Evolutionary conservation across 2,797 vertebrate genomes (phyloP).

Genomic region (Poecile montanus): DNA sequence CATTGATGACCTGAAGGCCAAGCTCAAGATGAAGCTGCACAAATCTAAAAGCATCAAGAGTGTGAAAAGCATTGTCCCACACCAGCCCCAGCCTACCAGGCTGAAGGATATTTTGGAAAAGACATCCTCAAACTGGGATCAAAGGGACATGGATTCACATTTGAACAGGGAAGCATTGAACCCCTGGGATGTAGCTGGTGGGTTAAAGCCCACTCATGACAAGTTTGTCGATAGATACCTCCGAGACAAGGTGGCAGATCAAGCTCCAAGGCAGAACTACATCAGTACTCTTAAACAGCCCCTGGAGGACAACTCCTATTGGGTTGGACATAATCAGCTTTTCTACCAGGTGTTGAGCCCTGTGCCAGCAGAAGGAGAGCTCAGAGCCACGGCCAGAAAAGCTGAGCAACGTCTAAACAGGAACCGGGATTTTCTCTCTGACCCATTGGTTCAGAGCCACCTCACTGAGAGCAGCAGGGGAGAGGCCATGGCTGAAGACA

Average conservation of each 20-base stretch:
- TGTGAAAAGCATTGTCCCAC: not conserved
- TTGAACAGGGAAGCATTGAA: not conserved
- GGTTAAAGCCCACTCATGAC: not conserved
- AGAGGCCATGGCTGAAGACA: no score
- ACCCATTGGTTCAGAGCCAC: no score
- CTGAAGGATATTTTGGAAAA: not conserved
- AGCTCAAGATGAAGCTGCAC: not conserved
- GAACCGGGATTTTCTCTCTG: no score
- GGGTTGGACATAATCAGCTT: not conserved
- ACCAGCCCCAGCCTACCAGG: not conserved
- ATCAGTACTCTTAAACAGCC: no score
- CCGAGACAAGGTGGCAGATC: no score
- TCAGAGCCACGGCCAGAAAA: no score
- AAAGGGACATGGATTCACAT: accelerated
- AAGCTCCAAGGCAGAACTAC: no score
- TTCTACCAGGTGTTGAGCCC: not conserved
- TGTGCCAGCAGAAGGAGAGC: no score
- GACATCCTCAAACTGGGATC: not conserved
- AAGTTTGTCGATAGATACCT: no score
- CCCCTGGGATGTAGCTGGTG: not conserved
- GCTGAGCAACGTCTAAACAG: no score
- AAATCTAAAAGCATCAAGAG: not conserved
- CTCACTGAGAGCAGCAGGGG: no score
- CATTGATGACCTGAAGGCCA: not conserved
- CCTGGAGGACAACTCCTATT: no score